These are phyloP conservation scores for Melanaphis sacchari DNA, from an alignment of 1,140 invertebrate genomes.

Conservation along the genomic window DNA sequence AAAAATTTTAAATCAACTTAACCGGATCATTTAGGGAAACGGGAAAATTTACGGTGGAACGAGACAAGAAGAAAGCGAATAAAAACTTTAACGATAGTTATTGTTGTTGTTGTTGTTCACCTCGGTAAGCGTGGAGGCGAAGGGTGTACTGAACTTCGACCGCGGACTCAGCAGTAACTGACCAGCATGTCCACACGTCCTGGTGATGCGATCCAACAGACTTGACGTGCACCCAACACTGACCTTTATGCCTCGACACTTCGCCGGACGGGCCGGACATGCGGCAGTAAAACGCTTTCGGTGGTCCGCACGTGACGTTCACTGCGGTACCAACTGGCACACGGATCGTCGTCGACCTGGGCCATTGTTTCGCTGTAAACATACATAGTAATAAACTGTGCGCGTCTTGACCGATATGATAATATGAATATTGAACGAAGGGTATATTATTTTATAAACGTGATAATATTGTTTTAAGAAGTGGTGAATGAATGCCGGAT, in stretches of 20 bases:
- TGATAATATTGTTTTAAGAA: too few species aligned
- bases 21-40: background rate
- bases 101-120: background rate
- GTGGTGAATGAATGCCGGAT: too few species aligned
- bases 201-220: slow-evolving; percentile 41
- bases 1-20: too few species aligned
- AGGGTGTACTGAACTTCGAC: slow-evolving; percentile 35
- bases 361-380: slow-evolving; percentile 25
- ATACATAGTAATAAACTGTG: background rate
- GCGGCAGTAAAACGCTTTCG: slow-evolving; percentile 22
- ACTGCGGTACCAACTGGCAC: slow-evolving; percentile 19
- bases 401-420: background rate
- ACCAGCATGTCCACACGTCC: slow-evolving; percentile 42
- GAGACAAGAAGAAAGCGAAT: background rate
- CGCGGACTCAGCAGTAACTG: slow-evolving; percentile 40
- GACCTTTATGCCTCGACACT: background rate
- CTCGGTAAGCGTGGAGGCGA: slow-evolving; percentile 30
- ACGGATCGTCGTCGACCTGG: background rate
- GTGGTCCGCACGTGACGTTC: slow-evolving; percentile 45
- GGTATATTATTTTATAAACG: too few species aligned
- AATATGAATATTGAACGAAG: background rate
- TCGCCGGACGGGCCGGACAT: slow-evolving; percentile 37
- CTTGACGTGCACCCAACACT: slow-evolving; percentile 26
- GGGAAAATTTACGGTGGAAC: background rate
- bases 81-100: background rate